Evolutionary conservation across 2,888 invertebrate species (phyloP), one percentile per base, ranked within the genome.

Genomic region (Sarcophaga variegata): DNA sequence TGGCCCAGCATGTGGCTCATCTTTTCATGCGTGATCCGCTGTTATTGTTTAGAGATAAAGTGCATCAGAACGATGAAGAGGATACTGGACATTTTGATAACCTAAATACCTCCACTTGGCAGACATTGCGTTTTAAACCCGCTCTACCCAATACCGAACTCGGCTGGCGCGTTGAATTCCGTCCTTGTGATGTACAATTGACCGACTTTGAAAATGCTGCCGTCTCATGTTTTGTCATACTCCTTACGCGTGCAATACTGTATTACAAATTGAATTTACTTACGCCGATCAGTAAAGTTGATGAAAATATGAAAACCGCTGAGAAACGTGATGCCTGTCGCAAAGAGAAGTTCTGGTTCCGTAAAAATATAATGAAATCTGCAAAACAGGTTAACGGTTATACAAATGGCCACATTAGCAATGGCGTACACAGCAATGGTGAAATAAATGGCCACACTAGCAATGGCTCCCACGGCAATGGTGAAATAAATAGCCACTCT

Each of bases 181-280:
- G 99, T 47, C 99, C 99, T 63, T 99, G 99, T 93, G 99, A 98
- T 94, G 97, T 98, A 25, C 99, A 99, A 94, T 95, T 99, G 89
- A 99, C 99, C 0, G 99, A 99, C 94, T 99, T 99, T 94, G 99
- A 99, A 94, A 99, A 99, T 94, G 99, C 99, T 0, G 99, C 99
- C 5, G 97, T 98, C 90, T 99, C 99, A 25, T 98, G 99, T 92
- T 99, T 99, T 93, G 97, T 99, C 17, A 99, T 99, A 22, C 94
- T 99, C 70, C 95, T 99, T 87, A 99, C 99, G 0, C 94, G 99
- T 89, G 99, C 99, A 88, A 99, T 99, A 91, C 95, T 99, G 69
- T 98, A 99, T 37, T 99, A 98, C 94, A 96, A 98, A 90, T 95
- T 99, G 86, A 98, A 99, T 94, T 97, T 99, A 92, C 95, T 99